Conservation (phyloP, 2,113 vertebrate genomes). For the Synodontis membranacea region DNA sequence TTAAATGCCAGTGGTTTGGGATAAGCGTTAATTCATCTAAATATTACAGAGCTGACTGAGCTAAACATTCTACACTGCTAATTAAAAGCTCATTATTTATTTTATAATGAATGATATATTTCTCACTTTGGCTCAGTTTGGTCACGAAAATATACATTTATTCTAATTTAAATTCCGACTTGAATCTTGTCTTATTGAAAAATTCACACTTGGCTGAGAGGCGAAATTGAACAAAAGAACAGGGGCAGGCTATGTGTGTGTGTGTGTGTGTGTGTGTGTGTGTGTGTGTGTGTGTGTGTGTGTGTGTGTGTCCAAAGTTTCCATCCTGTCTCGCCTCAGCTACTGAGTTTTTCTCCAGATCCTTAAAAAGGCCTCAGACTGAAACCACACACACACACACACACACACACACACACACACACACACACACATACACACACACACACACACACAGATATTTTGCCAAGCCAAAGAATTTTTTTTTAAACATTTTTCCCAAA, state of each 20-base stretch:
- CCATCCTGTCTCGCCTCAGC: neutral
- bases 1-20: too few relatives aligned
- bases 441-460: neutral
- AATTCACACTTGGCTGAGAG: neutral
- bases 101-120: too few relatives aligned
- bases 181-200: neutral
- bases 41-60: too few relatives aligned
- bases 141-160: too few relatives aligned
- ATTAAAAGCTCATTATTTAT: too few relatives aligned
- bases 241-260: neutral
- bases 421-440: constrained; percentile 12
- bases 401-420: constrained; percentile 24
- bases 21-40: too few relatives aligned
- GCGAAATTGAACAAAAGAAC: neutral
- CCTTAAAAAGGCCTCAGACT: constrained; percentile 34
- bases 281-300: neutral
- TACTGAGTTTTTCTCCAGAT: constrained; percentile 21
- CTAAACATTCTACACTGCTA: too few relatives aligned
- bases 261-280: constrained; percentile 2
- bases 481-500: constrained; percentile 25
- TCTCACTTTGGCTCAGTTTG: too few relatives aligned
- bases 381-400: constrained; percentile 24
- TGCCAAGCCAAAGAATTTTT: neutral
- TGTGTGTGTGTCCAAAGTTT: neutral
- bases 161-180: neutral